These are phyloP conservation scores for Channa striata DNA, from an alignment of 2,797 vertebrate species.

Conservation along the genomic window DNA sequence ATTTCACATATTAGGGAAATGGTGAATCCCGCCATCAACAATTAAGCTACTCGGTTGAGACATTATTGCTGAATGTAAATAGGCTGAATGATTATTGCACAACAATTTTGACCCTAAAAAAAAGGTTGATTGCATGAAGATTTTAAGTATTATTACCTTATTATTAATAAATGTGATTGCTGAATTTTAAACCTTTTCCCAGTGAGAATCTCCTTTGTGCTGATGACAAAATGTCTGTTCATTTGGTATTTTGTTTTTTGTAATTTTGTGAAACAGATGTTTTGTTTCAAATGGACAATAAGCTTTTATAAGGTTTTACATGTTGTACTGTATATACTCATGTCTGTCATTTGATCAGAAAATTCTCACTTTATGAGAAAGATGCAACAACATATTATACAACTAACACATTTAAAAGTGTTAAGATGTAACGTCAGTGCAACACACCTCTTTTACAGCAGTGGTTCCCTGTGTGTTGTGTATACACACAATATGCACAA, in stretches of 20 bases:
- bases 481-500: constrained; percentile 27
- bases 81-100: neutral
- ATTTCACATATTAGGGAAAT: neutral
- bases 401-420: constrained; percentile 72
- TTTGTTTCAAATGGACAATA: constrained; percentile 31
- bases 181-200: neutral
- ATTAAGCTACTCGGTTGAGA: neutral
- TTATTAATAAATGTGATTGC: constrained; percentile 10
- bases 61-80: constrained; percentile 4
- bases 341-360: constrained; percentile 31
- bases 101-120: neutral
- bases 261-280: neutral
- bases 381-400: constrained; percentile 31
- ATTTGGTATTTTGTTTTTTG: constrained; percentile 1
- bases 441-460: neutral
- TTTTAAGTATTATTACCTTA: constrained; percentile 9
- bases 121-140: constrained; percentile 1
- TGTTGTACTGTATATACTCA: constrained; percentile 59
- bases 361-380: constrained; percentile 30
- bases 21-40: neutral
- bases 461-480: constrained; percentile 4
- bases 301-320: constrained; percentile 40
- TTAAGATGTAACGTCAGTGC: constrained; percentile 29
- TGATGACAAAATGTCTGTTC: constrained; percentile 13
- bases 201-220: constrained; percentile 3